Evolutionary conservation across 2,797 vertebrate species (phyloP).

Genomic region (Babyrousa celebensis): DNA sequence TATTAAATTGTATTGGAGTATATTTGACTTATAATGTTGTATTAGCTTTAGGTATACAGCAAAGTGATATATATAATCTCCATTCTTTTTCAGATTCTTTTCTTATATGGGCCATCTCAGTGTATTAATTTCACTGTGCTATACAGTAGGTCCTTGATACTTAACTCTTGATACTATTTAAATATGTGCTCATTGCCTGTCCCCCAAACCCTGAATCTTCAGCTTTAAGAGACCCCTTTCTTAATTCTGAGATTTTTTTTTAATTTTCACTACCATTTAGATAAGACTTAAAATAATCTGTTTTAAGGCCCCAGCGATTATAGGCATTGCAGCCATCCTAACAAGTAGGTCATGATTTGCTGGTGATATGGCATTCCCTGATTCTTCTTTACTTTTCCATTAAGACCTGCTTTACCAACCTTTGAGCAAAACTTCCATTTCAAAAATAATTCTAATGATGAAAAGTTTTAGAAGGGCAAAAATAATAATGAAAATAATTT

Average conservation of each 20-base stretch:
- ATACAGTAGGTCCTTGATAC: not conserved
- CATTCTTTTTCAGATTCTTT: too few species aligned
- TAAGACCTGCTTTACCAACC: not conserved
- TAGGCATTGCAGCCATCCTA: fast-evolving
- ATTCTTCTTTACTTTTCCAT: not conserved
- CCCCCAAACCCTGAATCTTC: not conserved
- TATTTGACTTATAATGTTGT: too few species aligned
- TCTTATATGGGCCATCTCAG: too few species aligned
- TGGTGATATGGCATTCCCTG: not conserved
- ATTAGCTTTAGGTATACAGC: too few species aligned
- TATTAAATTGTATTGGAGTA: too few species aligned
- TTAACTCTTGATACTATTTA: not conserved
- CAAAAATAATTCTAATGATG: not conserved
- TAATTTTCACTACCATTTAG: not conserved
- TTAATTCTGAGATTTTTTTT: not conserved
- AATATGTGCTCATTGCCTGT: not conserved
- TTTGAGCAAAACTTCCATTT: not conserved
- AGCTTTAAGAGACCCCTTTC: not conserved
- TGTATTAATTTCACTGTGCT: too few species aligned
- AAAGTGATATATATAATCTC: too few species aligned
- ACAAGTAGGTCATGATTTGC: not conserved
- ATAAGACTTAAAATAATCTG: not conserved
- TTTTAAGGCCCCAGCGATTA: not conserved
- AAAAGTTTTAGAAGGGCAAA: not conserved
- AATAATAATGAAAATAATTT: slow-evolving; percentile 42